Percentiles rank a stretch among this genome's conserved stretches.
These are phyloP conservation scores for Drosophila trichaetosa DNA, from an alignment of 2,888 invertebrate species.

Conservation along the genomic window DNA sequence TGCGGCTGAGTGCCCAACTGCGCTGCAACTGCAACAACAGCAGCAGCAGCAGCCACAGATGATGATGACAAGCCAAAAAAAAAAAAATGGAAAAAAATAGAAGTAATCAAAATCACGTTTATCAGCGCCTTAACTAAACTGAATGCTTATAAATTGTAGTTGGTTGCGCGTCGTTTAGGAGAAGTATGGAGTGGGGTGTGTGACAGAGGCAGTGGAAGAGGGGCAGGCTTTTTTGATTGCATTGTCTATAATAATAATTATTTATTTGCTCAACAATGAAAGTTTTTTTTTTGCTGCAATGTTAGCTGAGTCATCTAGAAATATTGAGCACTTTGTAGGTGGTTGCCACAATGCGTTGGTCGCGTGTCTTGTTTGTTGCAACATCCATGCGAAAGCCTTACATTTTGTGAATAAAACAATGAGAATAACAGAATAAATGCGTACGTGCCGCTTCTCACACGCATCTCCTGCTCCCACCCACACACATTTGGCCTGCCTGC, in stretches of 20 bases:
- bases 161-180: background rate
- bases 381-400: background rate
- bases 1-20: constrained; percentile 19
- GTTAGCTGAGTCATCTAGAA: constrained; percentile 8
- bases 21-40: constrained; percentile 29
- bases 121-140: constrained; percentile 36
- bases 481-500: background rate
- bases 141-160: constrained; percentile 40
- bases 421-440: constrained; percentile 19
- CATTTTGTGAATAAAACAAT: constrained; percentile 3
- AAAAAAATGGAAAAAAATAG: constrained; percentile 12
- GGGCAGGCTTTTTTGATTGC: background rate
- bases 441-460: constrained; percentile 51
- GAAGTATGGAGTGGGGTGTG: background rate
- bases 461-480: constrained; percentile 8
- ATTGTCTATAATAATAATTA: constrained; percentile 40
- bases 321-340: constrained; percentile 37
- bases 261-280: constrained; percentile 6
- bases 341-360: constrained; percentile 51
- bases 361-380: constrained; percentile 12
- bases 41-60: constrained; percentile 13
- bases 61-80: constrained; percentile 47
- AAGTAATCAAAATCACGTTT: constrained; percentile 46
- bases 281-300: background rate
- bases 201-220: background rate